Evolutionary conservation across 2,888 invertebrate genomes (phyloP).

Genomic region (Conchocele bisecta): DNA sequence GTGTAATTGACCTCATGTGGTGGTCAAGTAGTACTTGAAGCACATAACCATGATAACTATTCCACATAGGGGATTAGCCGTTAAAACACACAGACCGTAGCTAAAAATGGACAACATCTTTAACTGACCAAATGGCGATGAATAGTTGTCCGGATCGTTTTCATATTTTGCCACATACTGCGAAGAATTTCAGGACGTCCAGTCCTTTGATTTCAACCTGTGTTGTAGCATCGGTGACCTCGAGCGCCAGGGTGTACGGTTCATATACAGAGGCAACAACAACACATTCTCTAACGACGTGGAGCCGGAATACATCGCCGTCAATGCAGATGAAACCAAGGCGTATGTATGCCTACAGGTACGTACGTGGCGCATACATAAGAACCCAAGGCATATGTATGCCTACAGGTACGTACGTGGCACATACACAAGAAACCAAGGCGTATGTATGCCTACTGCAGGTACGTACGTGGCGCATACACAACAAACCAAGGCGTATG

Average conservation of each 20-base stretch:
- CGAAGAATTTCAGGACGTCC: too few species aligned
- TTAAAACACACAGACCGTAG: too few species aligned
- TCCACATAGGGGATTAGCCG: too few species aligned
- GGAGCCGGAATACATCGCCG: constrained; percentile 73
- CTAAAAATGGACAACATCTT: too few species aligned
- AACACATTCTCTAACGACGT: constrained; percentile 70
- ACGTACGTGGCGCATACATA: constrained; percentile 29
- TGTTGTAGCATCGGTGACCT: constrained; percentile 58
- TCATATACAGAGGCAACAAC: constrained; percentile 61
- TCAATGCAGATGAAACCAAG: constrained; percentile 63
- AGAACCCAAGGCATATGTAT: constrained; percentile 67
- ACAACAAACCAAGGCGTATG: constrained; percentile 68
- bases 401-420: constrained; percentile 64
- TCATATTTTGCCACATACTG: too few species aligned
- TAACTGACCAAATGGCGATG: too few species aligned
- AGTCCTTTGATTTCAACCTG: too few species aligned
- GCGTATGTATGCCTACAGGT: constrained; percentile 74
- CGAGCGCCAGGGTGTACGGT: constrained; percentile 59
- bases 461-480: constrained; percentile 49
- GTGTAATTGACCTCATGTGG: too few species aligned
- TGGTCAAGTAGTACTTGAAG: too few species aligned
- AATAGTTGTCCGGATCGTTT: too few species aligned
- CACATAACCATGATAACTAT: too few species aligned
- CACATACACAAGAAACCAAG: constrained; percentile 55
- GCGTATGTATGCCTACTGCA: constrained; percentile 72